These are phyloP conservation scores for Leucophora obtusa DNA, from an alignment of 2,888 invertebrate species.

Conservation along the genomic window DNA sequence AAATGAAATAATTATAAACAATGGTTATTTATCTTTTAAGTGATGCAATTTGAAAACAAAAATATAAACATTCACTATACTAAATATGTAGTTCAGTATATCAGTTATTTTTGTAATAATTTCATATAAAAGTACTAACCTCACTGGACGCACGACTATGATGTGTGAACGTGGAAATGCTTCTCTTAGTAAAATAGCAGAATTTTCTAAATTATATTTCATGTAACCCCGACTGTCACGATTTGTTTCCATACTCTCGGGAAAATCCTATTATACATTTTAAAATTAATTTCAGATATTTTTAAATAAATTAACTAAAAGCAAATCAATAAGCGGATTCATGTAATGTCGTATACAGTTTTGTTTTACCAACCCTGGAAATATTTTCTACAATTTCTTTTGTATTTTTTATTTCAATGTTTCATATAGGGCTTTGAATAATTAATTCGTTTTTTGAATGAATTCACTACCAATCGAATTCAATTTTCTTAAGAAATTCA, in stretches of 20 bases:
- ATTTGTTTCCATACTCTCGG: slow-evolving; percentile 88
- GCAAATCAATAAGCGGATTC: too few species aligned
- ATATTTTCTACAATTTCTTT: too few species aligned
- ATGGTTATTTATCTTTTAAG: background rate
- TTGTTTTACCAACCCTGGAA: too few species aligned
- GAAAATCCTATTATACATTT: slow-evolving; percentile 83
- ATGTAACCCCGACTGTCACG: slow-evolving; percentile 86
- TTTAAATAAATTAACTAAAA: too few species aligned
- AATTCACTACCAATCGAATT: too few species aligned
- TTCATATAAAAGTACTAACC: slow-evolving; percentile 79
- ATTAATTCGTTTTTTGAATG: too few species aligned
- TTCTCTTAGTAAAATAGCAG: slow-evolving; percentile 83
- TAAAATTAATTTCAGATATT: too few species aligned
- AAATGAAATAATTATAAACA: slow-evolving; percentile 33
- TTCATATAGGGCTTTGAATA: too few species aligned
- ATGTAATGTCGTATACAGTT: too few species aligned
- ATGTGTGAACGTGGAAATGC: slow-evolving; percentile 87
- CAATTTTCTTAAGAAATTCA: too few species aligned
- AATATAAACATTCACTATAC: background rate
- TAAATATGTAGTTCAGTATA: background rate
- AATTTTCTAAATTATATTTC: slow-evolving; percentile 90
- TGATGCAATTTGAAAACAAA: slow-evolving; percentile 2
- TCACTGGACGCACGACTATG: slow-evolving; percentile 85
- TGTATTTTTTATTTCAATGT: too few species aligned
- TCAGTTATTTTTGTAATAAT: background rate